Evolutionary conservation across 2,888 invertebrate species (phyloP).

Genomic region (Caenorhabditis japonica): DNA sequence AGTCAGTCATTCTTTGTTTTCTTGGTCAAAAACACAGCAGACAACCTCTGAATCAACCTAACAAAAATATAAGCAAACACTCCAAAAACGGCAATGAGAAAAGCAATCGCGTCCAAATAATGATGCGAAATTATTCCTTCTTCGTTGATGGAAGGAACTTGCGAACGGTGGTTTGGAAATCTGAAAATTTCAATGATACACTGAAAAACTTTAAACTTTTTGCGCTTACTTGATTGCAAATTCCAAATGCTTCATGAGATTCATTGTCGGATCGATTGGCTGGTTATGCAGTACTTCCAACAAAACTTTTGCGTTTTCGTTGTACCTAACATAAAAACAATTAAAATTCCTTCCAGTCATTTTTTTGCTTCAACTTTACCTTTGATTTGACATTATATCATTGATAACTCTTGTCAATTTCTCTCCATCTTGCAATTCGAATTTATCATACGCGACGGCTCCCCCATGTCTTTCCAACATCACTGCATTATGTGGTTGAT

Average conservation of each 20-base stretch:
- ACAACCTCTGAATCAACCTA: not conserved
- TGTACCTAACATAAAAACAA: slow-evolving; percentile 13
- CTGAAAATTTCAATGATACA: slow-evolving; percentile 5
- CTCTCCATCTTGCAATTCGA: slow-evolving; percentile 21
- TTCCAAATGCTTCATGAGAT: slow-evolving; percentile 33
- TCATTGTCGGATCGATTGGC: slow-evolving; percentile 39
- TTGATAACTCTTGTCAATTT: slow-evolving; percentile 12
- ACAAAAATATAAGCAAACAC: not conserved
- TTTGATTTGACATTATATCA: slow-evolving; percentile 23
- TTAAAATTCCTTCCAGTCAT: not conserved
- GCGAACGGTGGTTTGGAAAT: slow-evolving; percentile 28
- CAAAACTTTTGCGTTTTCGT: slow-evolving; percentile 5
- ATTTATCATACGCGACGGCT: slow-evolving; percentile 38
- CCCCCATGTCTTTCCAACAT: slow-evolving; percentile 45
- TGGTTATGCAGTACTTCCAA: slow-evolving; percentile 27
- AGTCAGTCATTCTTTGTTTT: slow-evolving; percentile 10
- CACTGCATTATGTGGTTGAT: slow-evolving; percentile 20
- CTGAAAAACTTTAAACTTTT: not conserved
- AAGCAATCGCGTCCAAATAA: slow-evolving; percentile 27
- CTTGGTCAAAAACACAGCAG: not conserved
- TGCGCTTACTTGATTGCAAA: slow-evolving; percentile 30
- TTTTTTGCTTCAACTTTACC: not conserved
- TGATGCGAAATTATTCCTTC: slow-evolving; percentile 23
- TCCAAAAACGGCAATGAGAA: not conserved
- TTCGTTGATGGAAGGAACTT: slow-evolving; percentile 24